Evolutionary conservation across 92 coral and sea anemone species (phyloP), one percentile per base, ranked within the genome.

Genomic region (Pocillopora meandrina): DNA sequence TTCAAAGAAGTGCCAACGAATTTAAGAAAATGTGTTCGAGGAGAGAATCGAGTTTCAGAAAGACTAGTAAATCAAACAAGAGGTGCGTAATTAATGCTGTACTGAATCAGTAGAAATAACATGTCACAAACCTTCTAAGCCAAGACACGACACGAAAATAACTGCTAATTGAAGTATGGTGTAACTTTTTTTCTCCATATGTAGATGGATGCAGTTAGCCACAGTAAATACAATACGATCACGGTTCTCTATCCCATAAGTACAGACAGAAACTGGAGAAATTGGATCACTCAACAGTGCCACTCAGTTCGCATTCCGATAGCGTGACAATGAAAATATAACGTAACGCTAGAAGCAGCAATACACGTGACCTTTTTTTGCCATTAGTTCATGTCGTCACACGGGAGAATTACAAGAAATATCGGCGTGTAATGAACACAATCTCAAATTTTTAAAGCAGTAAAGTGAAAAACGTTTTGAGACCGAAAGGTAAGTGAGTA

Each of bases 241-340:
- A 7, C 13, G 6, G 55, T 19, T 14, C 14, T 65, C 12, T 11
- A 19, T 5, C 52, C 74, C 1, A 19, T 34, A 11, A 70, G 17
- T 5, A 3, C 56, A 17, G 55, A 1, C 21, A 14, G 42, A 70
- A 16, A 42, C 52, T 42, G 52, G 52, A 42, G 23, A 34, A 10
- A 49, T 36, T 34, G 26, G 73, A 42, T 31, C 36, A 42, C 19
- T 14, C 73, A 68, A 31, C 26, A 68, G 52, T 70, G 74, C 14
- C 56, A 14, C 55, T 17, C 6, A 35, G 5, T 60, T 56, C 64
- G 56, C 78, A 52, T 74, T 52, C 78, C 61, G 13, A 19, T 26
- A n/a, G 78, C 74, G 74, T 70, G 74, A 70, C 74, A 70, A 33
- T 34, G 55, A 70, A 69, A 69, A 69, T 52, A 26, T 12, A 12